Base-by-base conservation (phyloP, 1,140 invertebrate genomes). In the Caenorhabditis latens region DNA sequence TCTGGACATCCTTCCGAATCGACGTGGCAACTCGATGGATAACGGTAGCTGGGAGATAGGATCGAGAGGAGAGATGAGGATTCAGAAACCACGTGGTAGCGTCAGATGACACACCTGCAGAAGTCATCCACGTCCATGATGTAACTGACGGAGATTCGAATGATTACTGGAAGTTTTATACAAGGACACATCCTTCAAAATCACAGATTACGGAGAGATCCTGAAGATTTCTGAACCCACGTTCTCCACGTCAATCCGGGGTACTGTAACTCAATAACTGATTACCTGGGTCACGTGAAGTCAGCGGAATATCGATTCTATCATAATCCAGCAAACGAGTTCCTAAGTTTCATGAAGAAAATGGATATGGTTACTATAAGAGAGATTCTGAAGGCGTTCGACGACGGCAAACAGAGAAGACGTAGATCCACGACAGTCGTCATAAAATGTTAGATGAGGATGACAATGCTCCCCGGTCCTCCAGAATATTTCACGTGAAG, bases 381-480 rank as follows among this genome's bases (percentile, higher is more conserved):
- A 50, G 71, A 86, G 65, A 98, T 97, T 97, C 95, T 98, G 75
- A 96, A 97, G 94, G 97, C 97, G 0, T 94, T 95, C 83, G 96
- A 98, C 93, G 95, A 95, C 0, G 96, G 96, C 91, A 95, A 94
- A 67, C 96, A 96, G 7, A 95, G 95, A 0, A 92, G 97, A 21
- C 94, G 95, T 85, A 96, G 95, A 95, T 86, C 91, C 0, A 90
- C 91, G 2, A 94, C 95, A 90, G 92, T 98, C 7, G 94, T 95
- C 4, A 63, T 86, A 46, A 14, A 3, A 75, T 86, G 4, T 14
- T 65, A 19, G 85, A 86, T 93, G 97, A 97, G 93, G 98, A 98
- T 93, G 97, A 99, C 93, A 97, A 98, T 93, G 96, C 96, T 14
- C 97, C 97, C 0, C 94, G 96, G 87, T 99, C 99, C 92, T 97